Evolutionary conservation across 1,140 invertebrate genomes (phyloP).

Genomic region (Campoletis sonorensis): DNA sequence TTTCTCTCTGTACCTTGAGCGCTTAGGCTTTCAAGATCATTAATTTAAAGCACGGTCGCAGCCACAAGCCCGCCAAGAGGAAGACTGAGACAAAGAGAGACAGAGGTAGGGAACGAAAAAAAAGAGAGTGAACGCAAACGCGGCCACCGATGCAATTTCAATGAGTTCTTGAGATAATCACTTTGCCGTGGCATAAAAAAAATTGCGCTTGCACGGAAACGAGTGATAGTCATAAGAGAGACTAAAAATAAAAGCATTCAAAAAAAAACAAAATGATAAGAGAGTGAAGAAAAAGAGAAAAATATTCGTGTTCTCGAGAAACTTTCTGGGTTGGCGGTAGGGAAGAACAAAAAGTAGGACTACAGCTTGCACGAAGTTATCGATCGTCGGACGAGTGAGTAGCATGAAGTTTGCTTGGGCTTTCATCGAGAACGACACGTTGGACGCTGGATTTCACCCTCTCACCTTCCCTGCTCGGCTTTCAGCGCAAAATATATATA

Average conservation of each 20-base stretch:
- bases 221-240: slow-evolving; percentile 47
- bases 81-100: slow-evolving; percentile 30
- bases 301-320: slow-evolving; percentile 54
- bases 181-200: slow-evolving; percentile 24
- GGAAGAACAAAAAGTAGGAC: slow-evolving; percentile 53
- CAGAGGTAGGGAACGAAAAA: neutral
- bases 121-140: slow-evolving; percentile 5
- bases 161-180: slow-evolving; percentile 44
- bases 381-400: slow-evolving; percentile 54
- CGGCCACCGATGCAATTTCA: slow-evolving; percentile 43
- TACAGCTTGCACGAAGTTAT: slow-evolving; percentile 46
- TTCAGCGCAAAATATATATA: neutral
- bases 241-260: neutral
- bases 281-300: slow-evolving; percentile 30
- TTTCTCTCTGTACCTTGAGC: slow-evolving; percentile 54
- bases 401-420: slow-evolving; percentile 17
- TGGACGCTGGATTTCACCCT: neutral
- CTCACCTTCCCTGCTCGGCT: slow-evolving; percentile 49
- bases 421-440: neutral
- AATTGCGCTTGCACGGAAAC: slow-evolving; percentile 11
- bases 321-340: slow-evolving; percentile 31
- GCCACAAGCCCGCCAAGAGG: slow-evolving; percentile 61
- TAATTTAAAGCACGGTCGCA: slow-evolving; percentile 72
- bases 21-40: slow-evolving; percentile 76
- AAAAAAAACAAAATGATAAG: neutral